phyloP scores from a whole-genome alignment of 1,140 invertebrate genomes.

The Drosophila prosaltans region DNA sequence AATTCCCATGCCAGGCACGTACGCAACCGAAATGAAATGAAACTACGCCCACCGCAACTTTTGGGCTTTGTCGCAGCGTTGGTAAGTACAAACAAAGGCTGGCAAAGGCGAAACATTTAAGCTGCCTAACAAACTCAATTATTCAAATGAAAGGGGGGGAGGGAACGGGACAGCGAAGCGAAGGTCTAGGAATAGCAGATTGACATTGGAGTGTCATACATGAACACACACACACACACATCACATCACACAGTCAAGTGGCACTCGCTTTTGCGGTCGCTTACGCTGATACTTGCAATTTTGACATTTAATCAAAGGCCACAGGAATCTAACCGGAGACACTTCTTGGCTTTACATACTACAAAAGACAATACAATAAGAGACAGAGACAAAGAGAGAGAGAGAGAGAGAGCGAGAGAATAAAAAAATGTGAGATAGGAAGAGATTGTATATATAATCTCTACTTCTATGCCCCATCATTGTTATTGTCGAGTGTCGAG shows the following conservation, averaged over 20 bases:
- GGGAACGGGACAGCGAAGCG: background rate
- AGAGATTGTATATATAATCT: too few relatives aligned
- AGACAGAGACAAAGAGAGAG: background rate
- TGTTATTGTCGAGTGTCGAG: background rate
- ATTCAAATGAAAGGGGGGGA: constrained; percentile 54
- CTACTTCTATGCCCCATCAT: too few relatives aligned
- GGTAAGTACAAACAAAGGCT: constrained; percentile 50
- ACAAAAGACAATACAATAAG: background rate
- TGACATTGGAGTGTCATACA: too few relatives aligned
- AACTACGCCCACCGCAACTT: constrained; percentile 61
- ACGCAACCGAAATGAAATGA: constrained; percentile 70
- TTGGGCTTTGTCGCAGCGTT: constrained; percentile 11
- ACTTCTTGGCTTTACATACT: constrained; percentile 31
- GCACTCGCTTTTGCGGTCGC: constrained; percentile 53
- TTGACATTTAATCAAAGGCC: constrained; percentile 73
- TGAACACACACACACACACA: constrained; percentile 6
- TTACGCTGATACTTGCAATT: constrained; percentile 59
- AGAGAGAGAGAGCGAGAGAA: background rate
- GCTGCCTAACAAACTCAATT: constrained; percentile 66
- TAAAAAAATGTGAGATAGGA: too few relatives aligned
- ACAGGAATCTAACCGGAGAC: constrained; percentile 18
- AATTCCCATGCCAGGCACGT: constrained; percentile 52
- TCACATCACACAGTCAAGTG: constrained; percentile 48
- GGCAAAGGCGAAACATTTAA: constrained; percentile 64
- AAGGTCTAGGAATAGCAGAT: constrained; percentile 24